Evolutionary conservation across 1,140 invertebrate genomes (phyloP).

Genomic region (Pemphigus obesinymphae): DNA sequence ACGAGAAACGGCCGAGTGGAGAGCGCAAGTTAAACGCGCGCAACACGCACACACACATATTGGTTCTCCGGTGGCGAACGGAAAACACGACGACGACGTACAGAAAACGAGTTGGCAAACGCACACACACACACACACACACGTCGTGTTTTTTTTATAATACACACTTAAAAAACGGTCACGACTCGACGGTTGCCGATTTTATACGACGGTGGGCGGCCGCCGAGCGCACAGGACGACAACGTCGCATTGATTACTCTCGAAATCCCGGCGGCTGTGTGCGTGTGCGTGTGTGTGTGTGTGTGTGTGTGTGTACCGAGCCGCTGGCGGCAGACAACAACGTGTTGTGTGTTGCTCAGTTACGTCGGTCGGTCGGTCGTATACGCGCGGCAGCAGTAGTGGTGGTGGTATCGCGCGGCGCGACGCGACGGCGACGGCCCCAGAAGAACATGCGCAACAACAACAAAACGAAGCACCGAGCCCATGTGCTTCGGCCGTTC

Average conservation of each 20-base stretch:
- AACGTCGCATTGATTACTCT: constrained; percentile 39
- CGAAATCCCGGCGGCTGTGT: constrained; percentile 28
- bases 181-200: constrained; percentile 38
- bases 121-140: background rate
- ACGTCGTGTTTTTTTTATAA: background rate
- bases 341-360: constrained; percentile 37
- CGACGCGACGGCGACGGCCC: background rate
- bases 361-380: background rate
- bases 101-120: constrained; percentile 14
- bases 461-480: constrained; percentile 26
- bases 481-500: constrained; percentile 34
- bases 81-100: background rate
- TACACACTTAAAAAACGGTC: constrained; percentile 27
- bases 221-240: background rate
- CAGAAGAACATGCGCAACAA: constrained; percentile 37
- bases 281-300: background rate
- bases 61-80: background rate
- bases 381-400: background rate
- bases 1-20: background rate
- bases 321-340: constrained; percentile 30
- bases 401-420: background rate
- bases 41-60: background rate
- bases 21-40: background rate
- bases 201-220: constrained; percentile 11
- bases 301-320: background rate